phyloP scores from a whole-genome alignment of 1,140 invertebrate species.

The Neotoxoptera formosana region DNA sequence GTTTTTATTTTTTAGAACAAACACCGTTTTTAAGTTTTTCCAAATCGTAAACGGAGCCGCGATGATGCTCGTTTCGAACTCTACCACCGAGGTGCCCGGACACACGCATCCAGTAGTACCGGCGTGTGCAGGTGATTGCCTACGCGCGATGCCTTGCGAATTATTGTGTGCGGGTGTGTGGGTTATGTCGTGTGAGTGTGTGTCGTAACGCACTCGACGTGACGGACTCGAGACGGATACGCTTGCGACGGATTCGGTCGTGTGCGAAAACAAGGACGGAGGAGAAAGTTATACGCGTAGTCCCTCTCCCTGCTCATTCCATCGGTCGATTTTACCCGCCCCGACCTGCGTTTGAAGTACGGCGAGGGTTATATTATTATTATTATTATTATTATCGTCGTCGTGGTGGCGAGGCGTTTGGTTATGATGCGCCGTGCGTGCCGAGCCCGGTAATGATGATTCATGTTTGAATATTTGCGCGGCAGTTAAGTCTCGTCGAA shows the following conservation, averaged over 20 bases:
- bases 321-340: not conserved
- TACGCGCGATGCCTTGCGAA: conserved; percentile 11
- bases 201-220: not conserved
- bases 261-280: not conserved
- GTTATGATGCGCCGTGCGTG: conserved; percentile 50
- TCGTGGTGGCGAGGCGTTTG: not conserved
- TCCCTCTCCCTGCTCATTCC: not conserved
- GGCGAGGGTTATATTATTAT: conserved; percentile 21
- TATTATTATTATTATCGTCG: not conserved
- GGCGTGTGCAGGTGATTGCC: conserved; percentile 38
- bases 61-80: not conserved
- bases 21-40: no score
- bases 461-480: conserved; percentile 58
- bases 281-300: not conserved
- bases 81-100: no score
- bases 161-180: no score
- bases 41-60: no score
- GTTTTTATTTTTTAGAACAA: no score
- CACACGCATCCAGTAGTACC: conserved; percentile 3
- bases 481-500: conserved; percentile 50
- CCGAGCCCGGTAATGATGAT: conserved; percentile 52
- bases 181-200: not conserved
- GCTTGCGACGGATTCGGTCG: not conserved
- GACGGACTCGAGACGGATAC: not conserved
- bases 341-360: not conserved